These are phyloP conservation scores for Stenurella melanura DNA, from an alignment of 2,888 invertebrate species.

Conservation along the genomic window DNA sequence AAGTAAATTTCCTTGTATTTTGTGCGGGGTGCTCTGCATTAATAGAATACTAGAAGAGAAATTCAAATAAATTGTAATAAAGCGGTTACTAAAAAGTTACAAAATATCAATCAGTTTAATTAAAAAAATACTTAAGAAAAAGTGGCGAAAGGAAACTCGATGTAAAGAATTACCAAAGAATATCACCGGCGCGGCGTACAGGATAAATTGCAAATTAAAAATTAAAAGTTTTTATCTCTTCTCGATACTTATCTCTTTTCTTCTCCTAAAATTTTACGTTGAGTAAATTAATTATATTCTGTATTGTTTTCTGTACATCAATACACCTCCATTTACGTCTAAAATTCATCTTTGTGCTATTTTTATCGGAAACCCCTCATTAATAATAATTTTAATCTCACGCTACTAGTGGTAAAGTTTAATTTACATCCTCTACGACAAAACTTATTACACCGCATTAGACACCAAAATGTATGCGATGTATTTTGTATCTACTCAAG, in stretches of 20 bases:
- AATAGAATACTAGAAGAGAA: neutral
- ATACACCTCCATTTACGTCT: neutral
- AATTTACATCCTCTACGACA: slow-evolving; percentile 15
- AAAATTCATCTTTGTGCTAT: neutral
- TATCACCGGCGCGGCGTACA: neutral
- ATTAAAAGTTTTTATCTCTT: neutral
- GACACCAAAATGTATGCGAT: slow-evolving; percentile 10
- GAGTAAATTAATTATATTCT: neutral
- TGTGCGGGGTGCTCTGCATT: no score
- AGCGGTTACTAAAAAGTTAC: neutral
- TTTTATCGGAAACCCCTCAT: neutral
- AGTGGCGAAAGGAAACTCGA: neutral
- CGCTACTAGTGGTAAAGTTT: neutral
- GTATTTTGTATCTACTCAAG: slow-evolving; percentile 17
- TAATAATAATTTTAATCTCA: neutral
- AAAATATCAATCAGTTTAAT: neutral
- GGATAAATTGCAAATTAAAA: neutral
- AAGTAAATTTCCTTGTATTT: no score
- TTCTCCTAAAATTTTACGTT: neutral
- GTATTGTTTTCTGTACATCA: neutral
- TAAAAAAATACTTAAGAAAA: neutral
- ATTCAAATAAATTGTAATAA: neutral
- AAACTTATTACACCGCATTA: neutral
- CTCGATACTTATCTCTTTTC: neutral
- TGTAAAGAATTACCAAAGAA: neutral